These are phyloP conservation scores for Xenopus petersii DNA, from an alignment of 2,797 vertebrate genomes.

Conservation along the genomic window DNA sequence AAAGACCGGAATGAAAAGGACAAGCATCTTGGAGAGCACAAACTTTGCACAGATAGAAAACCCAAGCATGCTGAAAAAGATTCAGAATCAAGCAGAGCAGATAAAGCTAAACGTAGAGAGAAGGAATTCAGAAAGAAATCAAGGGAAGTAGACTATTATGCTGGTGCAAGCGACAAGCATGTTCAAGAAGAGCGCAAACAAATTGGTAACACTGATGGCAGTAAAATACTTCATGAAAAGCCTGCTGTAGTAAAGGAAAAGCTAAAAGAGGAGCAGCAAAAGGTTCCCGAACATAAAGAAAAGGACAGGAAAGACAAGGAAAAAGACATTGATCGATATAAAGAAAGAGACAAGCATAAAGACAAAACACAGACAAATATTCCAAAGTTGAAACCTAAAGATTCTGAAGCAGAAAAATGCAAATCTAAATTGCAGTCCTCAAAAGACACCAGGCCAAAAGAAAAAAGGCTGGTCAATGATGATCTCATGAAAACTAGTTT, in stretches of 20 bases:
- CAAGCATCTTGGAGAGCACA: conserved; percentile 73
- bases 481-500: conserved; percentile 99
- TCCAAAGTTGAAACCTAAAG: conserved; percentile 72
- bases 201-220: conserved; percentile 66
- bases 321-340: conserved; percentile 77
- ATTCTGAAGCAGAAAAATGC: conserved; percentile 74
- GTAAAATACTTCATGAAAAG: conserved; percentile 71
- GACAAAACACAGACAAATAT: conserved; percentile 82
- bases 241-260: conserved; percentile 73
- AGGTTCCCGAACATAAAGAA: conserved; percentile 78
- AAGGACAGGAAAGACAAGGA: conserved; percentile 81
- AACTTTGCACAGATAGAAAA: conserved; percentile 79
- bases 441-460: conserved; percentile 88
- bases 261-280: conserved; percentile 83
- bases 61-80: conserved; percentile 80
- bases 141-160: conserved; percentile 74
- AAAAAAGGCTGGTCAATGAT: conserved; percentile 92
- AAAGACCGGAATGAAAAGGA: conserved; percentile 85
- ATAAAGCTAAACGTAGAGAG: conserved; percentile 81
- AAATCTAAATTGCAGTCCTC: conserved; percentile 77
- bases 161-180: conserved; percentile 73
- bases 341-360: conserved; percentile 88
- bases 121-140: conserved; percentile 83
- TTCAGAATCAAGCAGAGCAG: conserved; percentile 76
- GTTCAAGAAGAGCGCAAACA: conserved; percentile 83